Evolutionary conservation across 92 coral and sea anemone genomes (phyloP).

Genomic region (Meandrina meandrites): DNA sequence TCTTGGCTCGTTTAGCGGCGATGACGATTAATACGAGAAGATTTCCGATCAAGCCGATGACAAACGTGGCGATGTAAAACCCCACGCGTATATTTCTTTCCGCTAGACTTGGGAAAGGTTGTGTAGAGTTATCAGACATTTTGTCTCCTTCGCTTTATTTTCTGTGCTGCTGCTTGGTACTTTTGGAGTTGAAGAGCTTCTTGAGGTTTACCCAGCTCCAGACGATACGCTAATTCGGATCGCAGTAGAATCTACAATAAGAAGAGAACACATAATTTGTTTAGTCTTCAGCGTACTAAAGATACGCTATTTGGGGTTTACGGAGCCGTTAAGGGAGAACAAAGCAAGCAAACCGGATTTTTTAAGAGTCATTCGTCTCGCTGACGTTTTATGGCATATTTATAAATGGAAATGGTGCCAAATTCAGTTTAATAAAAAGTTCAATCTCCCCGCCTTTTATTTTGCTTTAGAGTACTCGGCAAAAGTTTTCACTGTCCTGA

Average conservation of each 20-base stretch:
- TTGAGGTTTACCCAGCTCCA: neutral
- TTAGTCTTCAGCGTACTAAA: no score
- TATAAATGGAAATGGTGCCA: no score
- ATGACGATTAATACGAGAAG: conserved; percentile 70
- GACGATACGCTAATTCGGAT: neutral
- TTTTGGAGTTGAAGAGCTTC: neutral
- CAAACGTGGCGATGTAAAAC: conserved; percentile 68
- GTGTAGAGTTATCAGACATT: conserved; percentile 32
- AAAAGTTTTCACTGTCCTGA: no score
- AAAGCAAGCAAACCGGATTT: no score
- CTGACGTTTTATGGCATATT: no score
- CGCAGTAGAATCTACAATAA: neutral
- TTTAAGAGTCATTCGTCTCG: no score
- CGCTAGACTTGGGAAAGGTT: neutral
- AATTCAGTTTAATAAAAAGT: no score
- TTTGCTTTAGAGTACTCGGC: no score
- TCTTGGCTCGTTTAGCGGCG: conserved; percentile 62
- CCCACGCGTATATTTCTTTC: conserved; percentile 54
- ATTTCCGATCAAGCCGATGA: conserved; percentile 77
- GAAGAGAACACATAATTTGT: neutral
- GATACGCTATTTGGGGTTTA: no score
- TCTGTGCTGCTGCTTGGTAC: neutral
- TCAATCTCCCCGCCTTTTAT: no score
- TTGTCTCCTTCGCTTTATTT: neutral
- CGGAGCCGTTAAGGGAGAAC: no score